Percentiles rank a stretch among this genome's conserved stretches.
phyloP scores from a whole-genome alignment of 2,888 invertebrate species.

The Megamerina dolium region DNA sequence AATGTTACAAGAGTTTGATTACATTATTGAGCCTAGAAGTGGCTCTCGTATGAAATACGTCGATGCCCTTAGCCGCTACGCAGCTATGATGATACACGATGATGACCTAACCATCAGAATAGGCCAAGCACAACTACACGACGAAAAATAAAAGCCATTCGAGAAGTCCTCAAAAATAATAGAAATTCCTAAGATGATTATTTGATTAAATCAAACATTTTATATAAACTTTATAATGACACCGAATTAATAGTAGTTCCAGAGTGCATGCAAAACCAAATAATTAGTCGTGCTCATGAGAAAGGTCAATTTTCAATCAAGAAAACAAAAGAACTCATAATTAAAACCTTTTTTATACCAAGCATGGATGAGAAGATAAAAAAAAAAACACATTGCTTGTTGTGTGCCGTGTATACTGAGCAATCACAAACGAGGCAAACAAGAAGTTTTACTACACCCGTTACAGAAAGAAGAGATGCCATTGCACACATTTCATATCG shows the following conservation, averaged over 20 bases:
- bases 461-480: constrained; percentile 16
- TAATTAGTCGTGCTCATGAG: constrained; percentile 1
- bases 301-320: constrained; percentile 4
- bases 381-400: constrained; percentile 9
- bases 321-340: constrained; percentile 16
- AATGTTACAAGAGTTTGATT: constrained; percentile 24
- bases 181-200: constrained; percentile 3
- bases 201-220: constrained; percentile 11
- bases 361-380: constrained; percentile 15
- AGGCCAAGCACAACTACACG: constrained; percentile 13
- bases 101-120: constrained; percentile 9
- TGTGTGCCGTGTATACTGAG: constrained; percentile 14
- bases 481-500: constrained; percentile 23
- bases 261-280: constrained; percentile 1
- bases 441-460: constrained; percentile 13
- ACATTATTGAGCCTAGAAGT: constrained; percentile 21
- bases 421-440: constrained; percentile 17
- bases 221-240: constrained; percentile 11
- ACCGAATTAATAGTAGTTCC: constrained; percentile 6
- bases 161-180: constrained; percentile 9
- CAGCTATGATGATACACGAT: constrained; percentile 10
- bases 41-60: constrained; percentile 18
- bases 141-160: constrained; percentile 4
- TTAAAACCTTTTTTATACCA: too few species aligned
- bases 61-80: constrained; percentile 19